These are phyloP conservation scores for Xerus rutilus DNA, from an alignment of 2,797 vertebrate genomes.

Conservation along the genomic window DNA sequence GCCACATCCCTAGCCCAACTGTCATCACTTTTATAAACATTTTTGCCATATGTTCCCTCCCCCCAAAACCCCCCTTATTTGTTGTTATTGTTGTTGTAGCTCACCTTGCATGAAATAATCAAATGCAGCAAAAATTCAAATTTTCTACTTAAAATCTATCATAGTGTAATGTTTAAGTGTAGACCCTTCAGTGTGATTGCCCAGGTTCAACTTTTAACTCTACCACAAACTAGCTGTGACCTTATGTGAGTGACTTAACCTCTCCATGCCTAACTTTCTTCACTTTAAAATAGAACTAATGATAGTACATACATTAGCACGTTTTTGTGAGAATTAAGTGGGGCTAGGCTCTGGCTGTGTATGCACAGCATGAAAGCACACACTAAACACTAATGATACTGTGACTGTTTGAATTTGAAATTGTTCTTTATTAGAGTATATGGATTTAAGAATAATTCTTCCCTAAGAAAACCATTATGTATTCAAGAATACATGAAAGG, in stretches of 20 bases:
- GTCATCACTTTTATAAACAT: background rate
- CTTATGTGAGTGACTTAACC: background rate
- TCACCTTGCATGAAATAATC: background rate
- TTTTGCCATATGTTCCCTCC: background rate
- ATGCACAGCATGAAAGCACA: background rate
- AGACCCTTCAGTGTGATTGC: background rate
- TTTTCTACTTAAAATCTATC: background rate
- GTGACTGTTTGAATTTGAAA: background rate
- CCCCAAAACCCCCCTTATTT: too few relatives aligned
- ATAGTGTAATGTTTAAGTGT: background rate
- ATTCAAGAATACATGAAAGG: slow-evolving; percentile 22
- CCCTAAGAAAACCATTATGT: background rate
- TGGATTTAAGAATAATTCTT: background rate
- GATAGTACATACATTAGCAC: background rate
- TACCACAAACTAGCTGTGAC: background rate
- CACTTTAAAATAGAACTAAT: background rate
- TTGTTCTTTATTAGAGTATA: background rate
- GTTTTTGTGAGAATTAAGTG: background rate
- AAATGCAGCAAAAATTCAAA: background rate
- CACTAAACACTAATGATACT: background rate
- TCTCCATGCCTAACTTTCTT: background rate
- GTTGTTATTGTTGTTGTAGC: background rate
- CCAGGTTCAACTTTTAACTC: background rate
- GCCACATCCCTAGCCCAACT: background rate
- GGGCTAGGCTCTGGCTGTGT: background rate